Conservation (phyloP, 2,113 vertebrate genomes). For the Poeciliopsis occidentalis region DNA sequence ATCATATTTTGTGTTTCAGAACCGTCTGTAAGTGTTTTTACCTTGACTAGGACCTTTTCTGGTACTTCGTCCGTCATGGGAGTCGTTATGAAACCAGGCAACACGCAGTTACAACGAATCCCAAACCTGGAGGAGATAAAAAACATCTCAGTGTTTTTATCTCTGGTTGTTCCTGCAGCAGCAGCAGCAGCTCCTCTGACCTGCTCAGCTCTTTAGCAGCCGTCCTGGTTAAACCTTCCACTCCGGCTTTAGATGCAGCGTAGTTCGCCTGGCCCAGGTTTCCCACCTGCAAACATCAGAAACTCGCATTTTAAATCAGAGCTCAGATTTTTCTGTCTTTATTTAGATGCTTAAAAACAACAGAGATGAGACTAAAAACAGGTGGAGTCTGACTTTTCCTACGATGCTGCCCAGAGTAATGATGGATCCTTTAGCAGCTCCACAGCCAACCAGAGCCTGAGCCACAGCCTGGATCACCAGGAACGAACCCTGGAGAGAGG, state of each 20-base stretch:
- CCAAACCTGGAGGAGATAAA: conserved; percentile 73
- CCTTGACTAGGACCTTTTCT: conserved; percentile 85
- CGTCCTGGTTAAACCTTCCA: conserved; percentile 84
- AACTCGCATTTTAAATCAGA: not conserved
- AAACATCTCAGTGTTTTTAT: not conserved
- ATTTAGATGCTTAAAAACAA: not conserved
- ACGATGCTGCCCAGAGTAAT: conserved; percentile 88
- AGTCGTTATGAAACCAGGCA: conserved; percentile 86
- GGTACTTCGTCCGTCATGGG: conserved; percentile 89
- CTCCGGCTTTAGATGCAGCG: conserved; percentile 87
- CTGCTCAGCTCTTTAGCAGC: conserved; percentile 86
- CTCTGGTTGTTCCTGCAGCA: rapidly evolving
- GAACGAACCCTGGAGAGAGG: conserved; percentile 81
- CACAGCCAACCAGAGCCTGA: conserved; percentile 82
- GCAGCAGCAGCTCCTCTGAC: conserved; percentile 48
- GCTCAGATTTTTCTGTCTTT: not conserved
- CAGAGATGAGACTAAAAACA: not conserved
- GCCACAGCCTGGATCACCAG: conserved; percentile 86
- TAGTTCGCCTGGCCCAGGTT: conserved; percentile 89
- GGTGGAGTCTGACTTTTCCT: conserved; percentile 81
- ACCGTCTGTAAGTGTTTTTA: conserved; percentile 37
- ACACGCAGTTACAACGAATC: conserved; percentile 87
- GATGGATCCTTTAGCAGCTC: conserved; percentile 84
- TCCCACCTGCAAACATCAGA: conserved; percentile 79
- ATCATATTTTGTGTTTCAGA: not conserved